Evolutionary conservation across 2,888 invertebrate genomes (phyloP), one percentile per base, ranked within the genome.

Genomic region (Eupeodes luniger): DNA sequence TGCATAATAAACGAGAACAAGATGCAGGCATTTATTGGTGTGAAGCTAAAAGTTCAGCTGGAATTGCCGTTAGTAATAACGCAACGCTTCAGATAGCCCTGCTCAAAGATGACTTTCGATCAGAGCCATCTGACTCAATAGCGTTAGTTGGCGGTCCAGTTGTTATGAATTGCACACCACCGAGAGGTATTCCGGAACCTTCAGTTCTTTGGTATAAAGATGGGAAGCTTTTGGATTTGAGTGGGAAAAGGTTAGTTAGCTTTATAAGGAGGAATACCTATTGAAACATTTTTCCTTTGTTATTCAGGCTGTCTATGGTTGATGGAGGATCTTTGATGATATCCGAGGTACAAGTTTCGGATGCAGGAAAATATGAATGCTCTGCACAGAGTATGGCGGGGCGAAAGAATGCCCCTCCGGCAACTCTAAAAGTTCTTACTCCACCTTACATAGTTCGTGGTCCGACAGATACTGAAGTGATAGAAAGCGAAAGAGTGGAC

Each of bases 1-100:
- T 96, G 92, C 96, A 96, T 92, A 96, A 96, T 92, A 96, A 96
- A 92, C 96, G 96, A 92, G 96, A 96, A 90, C 96, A 96, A 89
- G 96, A 96, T 91, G 96, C 96, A 14, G 97, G 97, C 9, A 95
- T 96, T 34, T 97, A 97, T 92, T 97, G 97, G 96, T 97, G 97
- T 92, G 96, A 96, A 86, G 97, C 97, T 5, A 95, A 94, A 90
- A 97, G 97, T 92, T 94, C 95, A 81, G 96, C 95, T 49, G 97
- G 97, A n/a, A 95, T 94, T 66, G 96, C 96, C 64, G 94, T 95
- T 89, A 96, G 96, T 91, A 94, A 96, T 89, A 97, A 97, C 92
- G 97, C 97, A 69, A 96, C 96, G 61, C 95, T 97, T 89, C 96
- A 96, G 93, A 96, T 97, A 90, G 96, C 97, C 92, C 96, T 90